Evolutionary conservation across 2,113 vertebrate species (phyloP).

Genomic region (Falcunculus frontatus): DNA sequence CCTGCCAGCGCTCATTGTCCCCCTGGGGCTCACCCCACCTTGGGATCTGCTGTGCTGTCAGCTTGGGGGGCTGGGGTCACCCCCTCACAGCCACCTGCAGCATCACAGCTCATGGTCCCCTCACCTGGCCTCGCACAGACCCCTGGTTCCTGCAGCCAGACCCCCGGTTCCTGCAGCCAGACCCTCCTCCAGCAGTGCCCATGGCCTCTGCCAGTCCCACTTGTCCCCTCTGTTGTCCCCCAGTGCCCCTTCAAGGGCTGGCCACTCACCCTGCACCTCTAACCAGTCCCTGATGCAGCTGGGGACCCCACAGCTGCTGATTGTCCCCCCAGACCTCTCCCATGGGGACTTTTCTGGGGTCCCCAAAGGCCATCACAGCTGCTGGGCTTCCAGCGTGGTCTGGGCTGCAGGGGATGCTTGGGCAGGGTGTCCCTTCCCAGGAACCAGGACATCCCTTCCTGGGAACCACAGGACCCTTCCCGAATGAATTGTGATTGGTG

Average conservation of each 20-base stretch:
- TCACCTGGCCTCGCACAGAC: rapidly evolving
- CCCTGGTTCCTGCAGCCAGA: neutral
- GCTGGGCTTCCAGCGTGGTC: neutral
- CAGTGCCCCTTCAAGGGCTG: rapidly evolving
- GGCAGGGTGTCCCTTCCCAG: neutral
- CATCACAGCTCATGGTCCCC: neutral
- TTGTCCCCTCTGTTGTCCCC: neutral
- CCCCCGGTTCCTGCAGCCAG: neutral
- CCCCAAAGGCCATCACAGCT: neutral
- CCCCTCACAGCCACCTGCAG: neutral
- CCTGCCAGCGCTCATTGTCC: neutral
- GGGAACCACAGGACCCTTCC: neutral
- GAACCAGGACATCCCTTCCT: neutral
- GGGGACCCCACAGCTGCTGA: neutral
- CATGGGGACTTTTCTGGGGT: neutral
- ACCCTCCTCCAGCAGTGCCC: neutral
- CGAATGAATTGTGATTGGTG: rapidly evolving
- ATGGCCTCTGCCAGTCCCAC: rapidly evolving
- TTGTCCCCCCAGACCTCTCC: neutral
- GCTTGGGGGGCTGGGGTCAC: neutral
- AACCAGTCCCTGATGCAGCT: too few species aligned
- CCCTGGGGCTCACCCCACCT: rapidly evolving
- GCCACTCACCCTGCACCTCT: neutral
- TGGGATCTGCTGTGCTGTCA: neutral
- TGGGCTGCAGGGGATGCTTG: neutral